Conservation (phyloP, 2,797 vertebrate species). For the Notolabrus celidotus region DNA sequence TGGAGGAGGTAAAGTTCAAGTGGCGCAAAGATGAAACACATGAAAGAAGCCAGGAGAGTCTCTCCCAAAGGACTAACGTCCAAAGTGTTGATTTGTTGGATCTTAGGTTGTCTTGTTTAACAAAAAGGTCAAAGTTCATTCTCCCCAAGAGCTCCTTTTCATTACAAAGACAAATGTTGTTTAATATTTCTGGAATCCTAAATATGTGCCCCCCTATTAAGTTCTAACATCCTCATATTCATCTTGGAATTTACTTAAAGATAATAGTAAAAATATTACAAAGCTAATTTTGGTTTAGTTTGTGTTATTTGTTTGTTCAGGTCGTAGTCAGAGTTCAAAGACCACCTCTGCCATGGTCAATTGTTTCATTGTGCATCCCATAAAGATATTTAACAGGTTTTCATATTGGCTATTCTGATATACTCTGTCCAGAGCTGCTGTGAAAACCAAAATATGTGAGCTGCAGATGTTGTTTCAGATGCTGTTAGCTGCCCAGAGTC, state of each 20-base stretch:
- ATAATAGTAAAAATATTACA: too few species aligned
- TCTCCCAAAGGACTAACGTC: background rate
- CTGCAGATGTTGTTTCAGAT: constrained; percentile 27
- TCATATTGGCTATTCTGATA: background rate
- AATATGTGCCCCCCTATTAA: too few species aligned
- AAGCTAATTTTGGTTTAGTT: too few species aligned
- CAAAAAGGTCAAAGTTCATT: background rate
- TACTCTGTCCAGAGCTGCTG: constrained; percentile 3
- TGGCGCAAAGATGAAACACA: constrained; percentile 33
- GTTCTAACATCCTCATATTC: too few species aligned
- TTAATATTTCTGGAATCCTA: too few species aligned
- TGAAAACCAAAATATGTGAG: constrained; percentile 9
- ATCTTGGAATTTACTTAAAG: too few species aligned
- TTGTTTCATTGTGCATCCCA: too few species aligned
- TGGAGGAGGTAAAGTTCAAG: constrained; percentile 58
- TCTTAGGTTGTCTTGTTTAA: background rate
- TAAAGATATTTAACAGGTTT: too few species aligned
- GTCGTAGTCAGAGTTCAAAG: too few species aligned
- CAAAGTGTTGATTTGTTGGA: constrained; percentile 14
- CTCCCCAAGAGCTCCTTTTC: background rate
- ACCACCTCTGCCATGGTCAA: too few species aligned
- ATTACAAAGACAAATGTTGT: background rate
- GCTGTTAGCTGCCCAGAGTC: constrained; percentile 11
- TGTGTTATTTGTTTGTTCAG: too few species aligned
- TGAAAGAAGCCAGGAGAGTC: background rate